Percentiles rank a stretch among this genome's conserved stretches.
Conservation (phyloP, 2,113 vertebrate species). For the Lanius collurio region DNA sequence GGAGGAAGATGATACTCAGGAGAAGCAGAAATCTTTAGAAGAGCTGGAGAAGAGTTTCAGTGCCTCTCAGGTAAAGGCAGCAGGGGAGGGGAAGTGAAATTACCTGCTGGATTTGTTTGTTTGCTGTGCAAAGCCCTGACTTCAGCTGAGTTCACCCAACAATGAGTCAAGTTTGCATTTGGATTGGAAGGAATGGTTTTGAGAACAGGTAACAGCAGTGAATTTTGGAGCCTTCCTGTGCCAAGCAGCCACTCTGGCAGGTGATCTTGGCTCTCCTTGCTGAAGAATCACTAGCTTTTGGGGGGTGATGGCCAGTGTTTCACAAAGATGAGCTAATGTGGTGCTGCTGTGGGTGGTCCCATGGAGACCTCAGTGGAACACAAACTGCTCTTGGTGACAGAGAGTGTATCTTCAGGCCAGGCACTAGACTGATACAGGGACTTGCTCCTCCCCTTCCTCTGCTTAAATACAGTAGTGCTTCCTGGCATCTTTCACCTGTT, state of each 20-base stretch:
- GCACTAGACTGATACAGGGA: neutral
- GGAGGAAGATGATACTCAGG: slow-evolving; percentile 20
- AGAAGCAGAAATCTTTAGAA: slow-evolving; percentile 72
- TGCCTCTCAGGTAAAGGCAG: slow-evolving; percentile 66
- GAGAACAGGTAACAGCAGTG: neutral
- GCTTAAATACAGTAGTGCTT: neutral
- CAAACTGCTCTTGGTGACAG: neutral
- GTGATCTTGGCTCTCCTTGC: neutral
- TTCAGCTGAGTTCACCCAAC: neutral
- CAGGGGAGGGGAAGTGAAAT: neutral
- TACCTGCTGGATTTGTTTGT: neutral
- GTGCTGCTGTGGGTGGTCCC: neutral
- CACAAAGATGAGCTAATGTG: neutral
- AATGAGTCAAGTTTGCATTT: neutral
- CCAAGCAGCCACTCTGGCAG: neutral
- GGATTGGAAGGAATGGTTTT: neutral
- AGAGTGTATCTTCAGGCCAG: neutral
- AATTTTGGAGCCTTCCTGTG: neutral
- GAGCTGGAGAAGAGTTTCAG: slow-evolving; percentile 76
- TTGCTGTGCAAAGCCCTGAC: neutral
- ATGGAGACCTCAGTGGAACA: neutral
- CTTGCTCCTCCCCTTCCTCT: neutral
- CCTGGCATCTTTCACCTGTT: neutral
- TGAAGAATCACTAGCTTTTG: neutral
- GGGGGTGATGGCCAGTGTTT: neutral